Base-by-base conservation (phyloP, 2,113 vertebrate genomes). In the Acrocephalus kingi region DNA sequence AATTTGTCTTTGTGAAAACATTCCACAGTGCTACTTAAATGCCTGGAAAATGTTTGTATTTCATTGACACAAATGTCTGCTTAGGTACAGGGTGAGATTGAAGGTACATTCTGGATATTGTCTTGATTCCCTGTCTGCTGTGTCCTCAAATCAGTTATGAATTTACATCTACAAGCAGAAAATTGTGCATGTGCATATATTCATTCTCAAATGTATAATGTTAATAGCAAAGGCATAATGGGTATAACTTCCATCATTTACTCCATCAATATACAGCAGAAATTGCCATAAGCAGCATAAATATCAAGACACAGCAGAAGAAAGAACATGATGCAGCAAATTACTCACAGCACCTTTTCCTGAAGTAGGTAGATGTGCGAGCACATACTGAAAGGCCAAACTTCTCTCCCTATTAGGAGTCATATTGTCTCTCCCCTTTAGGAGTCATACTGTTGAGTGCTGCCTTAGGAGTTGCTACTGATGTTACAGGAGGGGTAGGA, bases 391-490 rank as follows among this genome's bases (percentile, higher is more conserved):
- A 62, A 78, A 78, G 30, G 13, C 30, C 59, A 51, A 28, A 56
- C 9, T 41, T 56, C 33, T 77, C 25, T 21, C 14, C 6, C 6
- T 13, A 52, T 55, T 61, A n/a, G 0, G 0, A 41, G 33, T 17
- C 15, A 4, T 19, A 1, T 8, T 74, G 14, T 56, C 33, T 77
- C 25, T 21, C 14, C 6, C 6, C 15, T 56, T 55, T 61, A n/a
- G 0, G 0, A 41, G 33, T 17, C 15, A 4, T 19, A 1, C 9
- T 74, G 14, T 23, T 25, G 51, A 66, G 69, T 46, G 15, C 21
- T 54, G 12, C 0, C 0, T 28, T 58, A 27, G 13, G 25, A 41
- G 13, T 21, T 83, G 19, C 48, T 67, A 3, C 10, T 55, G 73
- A 23, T 5, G 2, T 35, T 62, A 6, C 9, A 27, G 37, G 10